Percentiles rank a stretch among this genome's conserved stretches.
phyloP scores from a whole-genome alignment of 2,888 invertebrate genomes.

The Tenthredo distinguenda region DNA sequence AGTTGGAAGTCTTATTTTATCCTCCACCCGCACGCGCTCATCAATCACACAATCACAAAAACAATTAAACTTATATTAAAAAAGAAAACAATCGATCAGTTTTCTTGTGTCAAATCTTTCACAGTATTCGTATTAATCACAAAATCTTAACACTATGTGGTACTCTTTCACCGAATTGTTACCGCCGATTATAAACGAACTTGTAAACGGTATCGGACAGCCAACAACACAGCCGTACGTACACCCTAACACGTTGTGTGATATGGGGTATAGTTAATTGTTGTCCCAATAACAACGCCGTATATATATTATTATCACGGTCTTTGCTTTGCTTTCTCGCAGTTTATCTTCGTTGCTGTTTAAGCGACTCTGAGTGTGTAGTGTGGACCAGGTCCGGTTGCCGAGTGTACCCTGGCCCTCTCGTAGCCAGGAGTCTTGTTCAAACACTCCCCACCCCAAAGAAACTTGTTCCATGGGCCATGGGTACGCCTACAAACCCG shows the following conservation, averaged over 20 bases:
- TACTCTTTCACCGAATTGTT: neutral
- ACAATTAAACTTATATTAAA: neutral
- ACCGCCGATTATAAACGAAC: neutral
- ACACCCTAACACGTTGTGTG: neutral
- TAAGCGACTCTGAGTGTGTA: conserved; percentile 68
- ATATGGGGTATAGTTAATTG: conserved; percentile 63
- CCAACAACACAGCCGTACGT: neutral
- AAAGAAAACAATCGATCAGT: neutral
- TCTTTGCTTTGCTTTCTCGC: conserved; percentile 1
- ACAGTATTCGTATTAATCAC: neutral
- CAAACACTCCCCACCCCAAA: conserved; percentile 70
- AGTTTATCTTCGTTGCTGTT: conserved; percentile 17
- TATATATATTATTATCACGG: neutral
- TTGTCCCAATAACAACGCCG: conserved; percentile 64
- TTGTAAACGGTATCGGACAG: neutral
- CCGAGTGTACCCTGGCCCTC: conserved; percentile 77
- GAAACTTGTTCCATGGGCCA: conserved; percentile 29
- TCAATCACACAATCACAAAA: neutral
- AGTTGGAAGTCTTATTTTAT: neutral
- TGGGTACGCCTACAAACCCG: conserved; percentile 1
- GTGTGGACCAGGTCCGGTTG: conserved; percentile 76
- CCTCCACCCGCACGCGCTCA: neutral
- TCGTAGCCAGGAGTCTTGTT: conserved; percentile 75
- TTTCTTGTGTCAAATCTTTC: neutral
- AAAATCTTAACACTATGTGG: neutral